phyloP scores from a whole-genome alignment of 2,888 invertebrate species.

The Leistus spinibarbis region DNA sequence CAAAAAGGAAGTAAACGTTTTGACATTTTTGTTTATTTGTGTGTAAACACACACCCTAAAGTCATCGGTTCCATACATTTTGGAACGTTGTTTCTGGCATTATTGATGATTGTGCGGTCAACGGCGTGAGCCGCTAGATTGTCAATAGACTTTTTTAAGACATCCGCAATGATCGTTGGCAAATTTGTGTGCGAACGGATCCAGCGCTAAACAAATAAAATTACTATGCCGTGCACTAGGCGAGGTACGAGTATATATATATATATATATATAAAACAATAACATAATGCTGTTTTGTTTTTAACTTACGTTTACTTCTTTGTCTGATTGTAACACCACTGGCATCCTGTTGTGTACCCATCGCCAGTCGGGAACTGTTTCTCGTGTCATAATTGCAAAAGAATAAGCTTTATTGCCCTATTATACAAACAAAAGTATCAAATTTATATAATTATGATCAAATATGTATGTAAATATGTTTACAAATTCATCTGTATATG shows the following conservation, averaged over 20 bases:
- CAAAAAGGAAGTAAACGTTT: no score
- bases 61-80: conserved; percentile 18
- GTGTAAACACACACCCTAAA: background rate
- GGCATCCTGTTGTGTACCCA: conserved; percentile 30
- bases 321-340: conserved; percentile 13
- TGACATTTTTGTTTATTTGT: background rate
- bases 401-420: conserved; percentile 23
- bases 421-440: background rate
- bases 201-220: conserved; percentile 14
- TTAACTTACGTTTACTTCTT: conserved; percentile 9
- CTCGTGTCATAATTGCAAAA: conserved; percentile 28
- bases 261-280: background rate
- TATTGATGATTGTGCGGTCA: conserved; percentile 19
- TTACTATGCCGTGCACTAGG: no score
- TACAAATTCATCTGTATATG: background rate
- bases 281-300: background rate
- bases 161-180: background rate
- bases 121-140: conserved; percentile 27
- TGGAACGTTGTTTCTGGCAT: conserved; percentile 17
- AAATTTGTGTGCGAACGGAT: background rate
- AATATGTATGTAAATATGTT: background rate
- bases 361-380: conserved; percentile 15
- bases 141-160: conserved; percentile 8
- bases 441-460: background rate
- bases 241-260: no score